Evolutionary conservation across 2,113 vertebrate species (phyloP), one percentile per base, ranked within the genome.

Genomic region (Scophthalmus maximus): DNA sequence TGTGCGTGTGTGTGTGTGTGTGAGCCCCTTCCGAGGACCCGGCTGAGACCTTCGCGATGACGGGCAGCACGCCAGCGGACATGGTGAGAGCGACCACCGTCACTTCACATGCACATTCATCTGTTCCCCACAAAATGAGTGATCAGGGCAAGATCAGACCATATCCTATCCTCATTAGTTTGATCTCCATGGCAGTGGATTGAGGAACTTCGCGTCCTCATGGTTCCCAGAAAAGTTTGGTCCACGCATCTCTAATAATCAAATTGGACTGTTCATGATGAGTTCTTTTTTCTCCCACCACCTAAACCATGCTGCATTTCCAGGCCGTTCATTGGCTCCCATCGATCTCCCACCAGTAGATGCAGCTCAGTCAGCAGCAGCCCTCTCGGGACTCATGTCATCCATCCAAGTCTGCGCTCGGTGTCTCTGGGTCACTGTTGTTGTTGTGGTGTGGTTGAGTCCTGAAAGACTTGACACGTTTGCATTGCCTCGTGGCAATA

Each of bases 31-130:
- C 10, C 15, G 64, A 62, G 57, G 57, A 84, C 82, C 32, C 67
- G 36, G 76, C 77, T 84, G 50, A 76, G n/a, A 76, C 74, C 83
- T 82, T 73, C 81, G 89, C 59, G 30, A 94, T 94, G 93, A 91
- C 93, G 79, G 71, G 79, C 85, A 93, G 87, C 84, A 93, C 91
- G 75, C 92, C 93, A 52, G 86, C 82, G 46, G 93, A 94, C 78
- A 92, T 90, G 93, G 93, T 94, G 85, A 94, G 93, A 81, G 36
- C 51, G 27, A 44, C 20, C 8, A 18, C 67, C 60, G 38, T 20
- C 55, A 34, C 46, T 49, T 49, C 5, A 12, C 14, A 4, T 2
- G 30, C 52, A 27, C 56, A 27, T 32, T 25, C 27, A 49, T 44
- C 17, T 18, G 32, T 61, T 70, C 29, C 44, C 38, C n/a, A n/a